Evolutionary conservation across 2,888 invertebrate species (phyloP).

Genomic region (Amiota mariae): DNA sequence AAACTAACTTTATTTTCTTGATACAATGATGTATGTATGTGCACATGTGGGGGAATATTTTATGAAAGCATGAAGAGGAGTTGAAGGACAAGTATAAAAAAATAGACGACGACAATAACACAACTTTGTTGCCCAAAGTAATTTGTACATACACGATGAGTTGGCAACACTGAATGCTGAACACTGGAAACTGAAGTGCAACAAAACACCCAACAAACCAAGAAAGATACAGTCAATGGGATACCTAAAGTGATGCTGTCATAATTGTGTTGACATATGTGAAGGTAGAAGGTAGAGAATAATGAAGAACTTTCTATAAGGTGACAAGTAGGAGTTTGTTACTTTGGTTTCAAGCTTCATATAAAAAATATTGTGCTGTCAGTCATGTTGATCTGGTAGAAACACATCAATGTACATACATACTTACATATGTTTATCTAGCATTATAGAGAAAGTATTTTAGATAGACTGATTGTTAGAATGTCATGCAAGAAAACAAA

Average conservation of each 20-base stretch:
- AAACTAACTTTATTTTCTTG: conserved; percentile 1
- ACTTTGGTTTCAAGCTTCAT: too few species aligned
- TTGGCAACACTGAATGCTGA: conserved; percentile 18
- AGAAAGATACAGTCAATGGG: conserved; percentile 19
- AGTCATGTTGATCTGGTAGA: too few species aligned
- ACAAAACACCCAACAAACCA: conserved; percentile 35
- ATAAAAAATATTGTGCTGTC: too few species aligned
- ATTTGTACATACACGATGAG: conserved; percentile 19
- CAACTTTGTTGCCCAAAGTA: conserved; percentile 9
- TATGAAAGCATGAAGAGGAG: neutral
- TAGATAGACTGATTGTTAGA: too few species aligned
- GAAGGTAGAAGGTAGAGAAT: conserved; percentile 15
- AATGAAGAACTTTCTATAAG: neutral
- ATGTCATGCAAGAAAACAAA: conserved; percentile 31
- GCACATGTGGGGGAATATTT: neutral
- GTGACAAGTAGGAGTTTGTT: too few species aligned
- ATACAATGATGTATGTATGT: neutral
- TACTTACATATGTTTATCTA: too few species aligned
- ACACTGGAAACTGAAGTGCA: conserved; percentile 30
- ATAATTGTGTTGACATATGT: conserved; percentile 27
- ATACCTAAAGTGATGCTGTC: conserved; percentile 24
- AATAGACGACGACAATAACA: neutral
- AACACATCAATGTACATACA: too few species aligned
- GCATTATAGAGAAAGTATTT: neutral
- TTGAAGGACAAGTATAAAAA: neutral